Conservation (phyloP, 2,888 invertebrate species). For the Synergus itoensis region DNA sequence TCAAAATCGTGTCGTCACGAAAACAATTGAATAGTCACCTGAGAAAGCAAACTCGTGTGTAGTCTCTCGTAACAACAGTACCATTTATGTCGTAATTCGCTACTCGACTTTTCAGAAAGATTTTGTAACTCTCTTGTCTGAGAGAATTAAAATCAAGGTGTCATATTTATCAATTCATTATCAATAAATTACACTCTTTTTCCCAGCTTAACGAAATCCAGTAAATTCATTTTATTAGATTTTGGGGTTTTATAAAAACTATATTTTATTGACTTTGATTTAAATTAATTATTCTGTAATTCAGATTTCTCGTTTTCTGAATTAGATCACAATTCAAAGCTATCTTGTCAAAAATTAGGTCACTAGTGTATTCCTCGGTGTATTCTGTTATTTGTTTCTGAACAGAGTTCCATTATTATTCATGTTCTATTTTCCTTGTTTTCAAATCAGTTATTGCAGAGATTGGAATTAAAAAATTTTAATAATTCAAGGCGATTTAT, state of each 20-base stretch:
- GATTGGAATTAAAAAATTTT: neutral
- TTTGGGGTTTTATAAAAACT: neutral
- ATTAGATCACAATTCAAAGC: neutral
- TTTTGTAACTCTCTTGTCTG: constrained; percentile 19
- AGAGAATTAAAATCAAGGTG: neutral
- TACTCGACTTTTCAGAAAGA: constrained; percentile 22
- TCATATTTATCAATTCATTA: neutral
- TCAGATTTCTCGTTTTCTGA: constrained; percentile 13
- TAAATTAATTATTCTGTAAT: neutral
- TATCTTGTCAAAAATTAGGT: constrained; percentile 9
- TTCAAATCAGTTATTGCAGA: neutral
- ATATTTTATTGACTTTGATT: constrained; percentile 10
- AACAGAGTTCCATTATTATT: neutral
- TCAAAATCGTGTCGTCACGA: constrained; percentile 35
- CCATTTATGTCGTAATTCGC: constrained; percentile 28
- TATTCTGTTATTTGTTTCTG: neutral
- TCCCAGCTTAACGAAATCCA: neutral
- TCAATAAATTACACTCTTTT: neutral
- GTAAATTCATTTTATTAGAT: neutral
- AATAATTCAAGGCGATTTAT: neutral
- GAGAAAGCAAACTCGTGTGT: constrained; percentile 24
- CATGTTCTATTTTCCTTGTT: neutral
- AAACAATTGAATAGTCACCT: constrained; percentile 40
- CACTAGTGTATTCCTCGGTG: neutral
- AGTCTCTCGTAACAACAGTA: constrained; percentile 16